Evolutionary conservation across 2,113 vertebrate species (phyloP), one percentile per base, ranked within the genome.

Genomic region (Corythoichthys haematopterus): DNA sequence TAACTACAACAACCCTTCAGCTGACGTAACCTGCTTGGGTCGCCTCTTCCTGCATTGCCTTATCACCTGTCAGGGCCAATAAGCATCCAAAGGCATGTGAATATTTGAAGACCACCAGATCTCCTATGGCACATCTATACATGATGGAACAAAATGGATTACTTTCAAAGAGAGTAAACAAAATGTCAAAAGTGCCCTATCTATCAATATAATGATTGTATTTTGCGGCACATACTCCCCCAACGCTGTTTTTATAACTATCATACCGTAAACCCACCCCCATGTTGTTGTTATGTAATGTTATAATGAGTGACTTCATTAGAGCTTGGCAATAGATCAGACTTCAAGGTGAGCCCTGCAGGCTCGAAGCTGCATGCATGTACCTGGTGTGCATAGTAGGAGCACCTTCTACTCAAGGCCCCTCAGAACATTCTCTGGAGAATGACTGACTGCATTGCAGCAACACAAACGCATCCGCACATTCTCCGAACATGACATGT

Each of bases 391-490:
- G 20, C 20, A 38, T 13, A 80, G 70, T 65, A 74, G 77, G 72
- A 81, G 79, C 77, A 74, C 80, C 40, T 28, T n/a, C 80, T 69
- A 80, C 57, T 50, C 76, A 76, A 83, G 83, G 81, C 81, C 83
- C 72, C 74, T 82, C 84, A 85, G 78, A 89, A 86, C 82, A 74
- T 86, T 89, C 85, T 86, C 81, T 6, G 20, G 68, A 80, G 80
- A 72, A 78, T 76, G 79, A 88, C 84, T 83, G 80, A 88, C 83
- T 83, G 80, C 77, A 62, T 88, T 90, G 85, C 84, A 78, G 74
- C 78, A 85, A 77, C 80, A 80, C 83, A 77, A 79, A 15, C 6
- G 79, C 78, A 81, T 87, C 81, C 80, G 85, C 79, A 48, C 70
- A 63, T 71, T 66, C 52, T 73, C 53, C 55, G 66, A 76, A 81